Evolutionary conservation across 2,888 invertebrate species (phyloP), one percentile per base, ranked within the genome.

Genomic region (Mythimna albipuncta): DNA sequence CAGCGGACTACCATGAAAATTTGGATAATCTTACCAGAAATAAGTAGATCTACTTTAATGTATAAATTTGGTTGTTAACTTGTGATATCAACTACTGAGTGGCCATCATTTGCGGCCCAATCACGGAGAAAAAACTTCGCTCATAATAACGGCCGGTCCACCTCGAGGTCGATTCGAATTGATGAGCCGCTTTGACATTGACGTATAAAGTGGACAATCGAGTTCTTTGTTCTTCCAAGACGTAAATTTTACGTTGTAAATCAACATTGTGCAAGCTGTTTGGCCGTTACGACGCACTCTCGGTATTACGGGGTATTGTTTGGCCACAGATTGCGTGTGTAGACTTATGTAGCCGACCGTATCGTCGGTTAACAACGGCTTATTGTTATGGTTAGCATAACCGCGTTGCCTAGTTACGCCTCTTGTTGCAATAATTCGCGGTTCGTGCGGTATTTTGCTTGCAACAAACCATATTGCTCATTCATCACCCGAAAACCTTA

Each of bases 381-480:
- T 88, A 92, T 92, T 93, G 93, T 94, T 93, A 92, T 92, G 92
- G 90, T 91, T 90, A 90, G 89, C 90, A 90, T 91, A 92, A 92
- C 91, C 91, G 91, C 88, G 91, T 92, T 91, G 91, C 91, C 89
- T 90, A 90, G 92, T 92, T 93, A 92, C 88, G 89, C 88, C 88
- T 89, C 88, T 89, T 89, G 89, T 89, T 89, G 91, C 89, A 92
- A 92, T 89, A 86, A 86, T 89, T 89, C 86, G 88, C 83, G 88
- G 87, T 87, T 81, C 85, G 80, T 87, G 88, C 80, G 85, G 87
- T 88, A 87, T 86, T 89, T 86, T 82, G 81, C 81, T 85, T 70
- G 70, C 62, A 79, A 79, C 69, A 68, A 79, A 85, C 83, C 72
- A 75, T 59, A 9, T 55, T 68, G 50, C 64, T 65, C 55, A 59